Evolutionary conservation across 2,797 vertebrate species (phyloP), one percentile per base, ranked within the genome.

Genomic region (Leptatherina wallacei): DNA sequence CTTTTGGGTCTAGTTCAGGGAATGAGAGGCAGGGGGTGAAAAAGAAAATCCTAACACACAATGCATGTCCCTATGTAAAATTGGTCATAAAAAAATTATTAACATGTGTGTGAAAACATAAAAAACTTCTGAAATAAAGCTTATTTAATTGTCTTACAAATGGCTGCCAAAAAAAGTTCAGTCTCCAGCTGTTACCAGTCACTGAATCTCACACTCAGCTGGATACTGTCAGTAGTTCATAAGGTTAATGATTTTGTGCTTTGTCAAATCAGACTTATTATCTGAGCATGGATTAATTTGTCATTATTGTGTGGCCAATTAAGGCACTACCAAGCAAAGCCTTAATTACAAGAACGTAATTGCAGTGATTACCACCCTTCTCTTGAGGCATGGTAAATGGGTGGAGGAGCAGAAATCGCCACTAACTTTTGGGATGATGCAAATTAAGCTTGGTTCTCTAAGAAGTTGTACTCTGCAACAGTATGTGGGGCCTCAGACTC

Each of bases 251-350:
- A 86, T 84, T 91, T 81, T 63, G 82, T 86, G 83, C 88, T 91
- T 86, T 86, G 83, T 91, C 88, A 91, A 92, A 92, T 93, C 91
- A 91, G 88, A 93, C 90, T 90, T 89, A 91, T 90, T 92, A 92
- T 91, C 85, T 75, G 73, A 91, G 89, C 84, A 83, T 66, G 83
- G 83, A 89, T 88, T 91, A 82, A 94, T 93, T 92, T 91, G 84
- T 91, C 88, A 75, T 86, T 70, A 89, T 90, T 87, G 86, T 91
- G 73, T 33, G 16, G 78, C 63, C 85, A 79, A 91, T 91, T 90
- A 86, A 90, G 81, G 78, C 85, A 87, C 78, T 52, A 90, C 82
- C 83, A 83, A 84, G 88, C 83, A 84, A 85, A 86, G 84, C 82
- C 78, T 87, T 91, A 91, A 94, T 93, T 93, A 93, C 90, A 81